These are phyloP conservation scores for Ectropis crepuscularia DNA, from an alignment of 2,888 invertebrate genomes.

Conservation along the genomic window DNA sequence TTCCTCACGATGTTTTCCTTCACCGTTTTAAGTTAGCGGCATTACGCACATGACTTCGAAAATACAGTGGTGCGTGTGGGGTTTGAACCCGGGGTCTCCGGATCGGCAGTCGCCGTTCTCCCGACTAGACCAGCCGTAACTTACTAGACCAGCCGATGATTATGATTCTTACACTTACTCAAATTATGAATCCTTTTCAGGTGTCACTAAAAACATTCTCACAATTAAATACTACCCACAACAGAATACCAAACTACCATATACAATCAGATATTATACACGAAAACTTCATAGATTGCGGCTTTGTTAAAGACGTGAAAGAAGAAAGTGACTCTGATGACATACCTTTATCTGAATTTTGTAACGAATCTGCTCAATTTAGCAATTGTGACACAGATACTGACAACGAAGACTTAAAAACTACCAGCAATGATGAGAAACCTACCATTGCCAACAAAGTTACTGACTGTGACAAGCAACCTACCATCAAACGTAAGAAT, in stretches of 20 bases:
- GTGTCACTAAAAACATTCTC: slow-evolving; percentile 48
- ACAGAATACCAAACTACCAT: slow-evolving; percentile 20
- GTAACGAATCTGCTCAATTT: slow-evolving; percentile 29
- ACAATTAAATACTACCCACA: slow-evolving; percentile 42
- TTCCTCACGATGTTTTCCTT: no score
- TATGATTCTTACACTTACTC: no score
- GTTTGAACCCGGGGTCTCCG: no score
- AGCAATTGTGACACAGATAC: not conserved
- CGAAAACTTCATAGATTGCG: slow-evolving; percentile 63
- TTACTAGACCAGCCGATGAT: no score
- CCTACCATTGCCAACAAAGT: not conserved
- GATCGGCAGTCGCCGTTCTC: no score
- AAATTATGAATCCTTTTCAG: slow-evolving; percentile 41
- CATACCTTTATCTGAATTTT: slow-evolving; percentile 55
- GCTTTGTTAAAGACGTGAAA: slow-evolving; percentile 45
- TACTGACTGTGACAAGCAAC: not conserved
- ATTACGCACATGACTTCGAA: no score
- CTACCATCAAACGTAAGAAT: not conserved
- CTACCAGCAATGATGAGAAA: not conserved
- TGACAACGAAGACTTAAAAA: not conserved
- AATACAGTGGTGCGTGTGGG: no score
- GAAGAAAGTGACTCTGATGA: slow-evolving; percentile 55
- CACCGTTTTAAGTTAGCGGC: no score
- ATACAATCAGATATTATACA: slow-evolving; percentile 23
- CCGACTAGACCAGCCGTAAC: no score